Percentiles rank a stretch among this genome's conserved stretches.
Evolutionary conservation across 2,797 vertebrate genomes (phyloP).

Genomic region (Phylloscopus collybita): DNA sequence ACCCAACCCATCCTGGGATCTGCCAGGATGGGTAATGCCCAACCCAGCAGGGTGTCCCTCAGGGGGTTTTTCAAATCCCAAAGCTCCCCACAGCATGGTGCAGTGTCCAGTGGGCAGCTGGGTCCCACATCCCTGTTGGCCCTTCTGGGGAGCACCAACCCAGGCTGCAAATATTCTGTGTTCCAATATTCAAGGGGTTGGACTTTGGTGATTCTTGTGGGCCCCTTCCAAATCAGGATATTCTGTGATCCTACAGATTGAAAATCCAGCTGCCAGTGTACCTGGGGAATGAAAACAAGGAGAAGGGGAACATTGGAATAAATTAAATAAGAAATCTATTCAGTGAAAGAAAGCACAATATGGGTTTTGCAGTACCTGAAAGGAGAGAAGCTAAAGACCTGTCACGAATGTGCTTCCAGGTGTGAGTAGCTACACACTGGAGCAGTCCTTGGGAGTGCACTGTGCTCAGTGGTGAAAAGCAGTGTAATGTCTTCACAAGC

Average conservation of each 20-base stretch:
- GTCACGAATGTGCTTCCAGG: background rate
- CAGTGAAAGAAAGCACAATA: background rate
- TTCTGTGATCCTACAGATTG: background rate
- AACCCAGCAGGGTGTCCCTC: background rate
- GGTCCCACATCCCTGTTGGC: background rate
- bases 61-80: background rate
- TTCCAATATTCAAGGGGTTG: background rate
- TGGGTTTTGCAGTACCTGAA: background rate
- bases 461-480: background rate
- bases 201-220: background rate
- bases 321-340: background rate
- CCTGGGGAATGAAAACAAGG: background rate
- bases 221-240: background rate
- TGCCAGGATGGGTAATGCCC: fast-evolving
- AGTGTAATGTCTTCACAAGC: background rate
- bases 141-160: background rate
- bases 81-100: fast-evolving
- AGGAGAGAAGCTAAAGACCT: background rate
- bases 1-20: background rate
- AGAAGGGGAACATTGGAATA: background rate
- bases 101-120: background rate
- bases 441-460: background rate
- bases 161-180: background rate
- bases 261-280: background rate
- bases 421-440: background rate